Evolutionary conservation across 2,888 invertebrate species (phyloP), one percentile per base, ranked within the genome.

Genomic region (Erebia ligea): DNA sequence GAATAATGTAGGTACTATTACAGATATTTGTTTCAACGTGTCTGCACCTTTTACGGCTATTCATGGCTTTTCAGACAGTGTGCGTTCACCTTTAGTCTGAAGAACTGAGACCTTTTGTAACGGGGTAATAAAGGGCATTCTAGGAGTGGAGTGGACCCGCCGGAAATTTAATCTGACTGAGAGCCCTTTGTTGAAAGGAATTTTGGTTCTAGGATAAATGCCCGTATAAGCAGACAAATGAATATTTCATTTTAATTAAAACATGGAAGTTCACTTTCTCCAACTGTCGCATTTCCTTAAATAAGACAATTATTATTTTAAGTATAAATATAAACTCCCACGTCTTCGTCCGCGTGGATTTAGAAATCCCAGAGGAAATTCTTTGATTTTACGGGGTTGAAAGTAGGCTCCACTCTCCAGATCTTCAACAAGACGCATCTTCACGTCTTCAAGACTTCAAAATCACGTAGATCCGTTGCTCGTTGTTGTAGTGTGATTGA

Each of bases 161-260:
- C 89, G 90, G 92, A 92, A 92, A 92, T 92, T 92, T 92, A 90
- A 92, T 92, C 91, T 88, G 84, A 83, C 83, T 79, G 82, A 87
- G 86, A 84, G 83, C 85, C 87, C 87, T 91, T 90, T 89, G 90
- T 34, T 89, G 87, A 84, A 80, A 77, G 72, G 81, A 86, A 90
- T 88, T 89, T 84, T 85, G 88, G 88, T 86, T 86, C 86, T 89
- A 85, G 88, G 84, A 91, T 88, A 91, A 91, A 90, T 87, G 88
- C 85, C 83, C 81, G 84, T 79, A 73, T 82, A 84, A 88, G 85
- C 83, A 85, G 81, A 81, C 77, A 79, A 81, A 86, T 82, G 86
- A 90, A 87, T 87, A 88, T 89, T 90, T 88, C 84, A 86, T 87
- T 91, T 91, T 89, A 90, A 91, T 90, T 90, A 88, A 88, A 90